Evolutionary conservation across 2,797 vertebrate genomes (phyloP), one percentile per base, ranked within the genome.

Genomic region (Tragopan temminckii): DNA sequence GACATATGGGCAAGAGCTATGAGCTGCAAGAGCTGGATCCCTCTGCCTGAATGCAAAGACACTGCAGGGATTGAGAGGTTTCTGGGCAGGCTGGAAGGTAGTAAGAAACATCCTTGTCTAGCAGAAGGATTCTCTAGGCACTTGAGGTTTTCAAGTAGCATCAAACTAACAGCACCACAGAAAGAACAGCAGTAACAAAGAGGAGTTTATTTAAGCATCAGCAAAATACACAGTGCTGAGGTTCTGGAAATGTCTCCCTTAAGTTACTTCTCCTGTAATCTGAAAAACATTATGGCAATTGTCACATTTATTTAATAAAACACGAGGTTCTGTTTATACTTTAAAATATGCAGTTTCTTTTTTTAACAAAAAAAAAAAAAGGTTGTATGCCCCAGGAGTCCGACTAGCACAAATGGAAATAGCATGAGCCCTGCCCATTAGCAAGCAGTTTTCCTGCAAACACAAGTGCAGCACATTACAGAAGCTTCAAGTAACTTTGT

Each of bases 241-340:
- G 91, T 48, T 85, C 86, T 93, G 79, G 83, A 91, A 93, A 89
- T 24, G 40, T 91, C 88, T 90, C 69, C 78, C 43, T 77, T 76
- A 89, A 87, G n/a, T 94, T 96, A 42, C 29, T 90, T 85, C 71
- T 85, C 48, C 64, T 77, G 38, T 92, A 89, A 89, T 85, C 85
- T 87, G 57, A 80, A 94, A 93, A 91, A 92, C 13, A 57, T 96
- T 93, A 89, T 88, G 93, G 91, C 84, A 80, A 71, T 87, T 94
- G 94, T 93, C 94, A 94, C 72, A 83, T 94, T 96, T 94, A 93
- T 95, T 97, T 97, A 93, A 96, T 94, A 95, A 95, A 94, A 89
- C 93, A 97, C 76, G 62, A 83, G 83, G 88, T 87, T 86, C 70
- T 96, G 62, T 95, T 97, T 95, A 82, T 70, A 79, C 66, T 85